Base-by-base conservation (phyloP, 2,888 invertebrate species). In the Drosophila mettleri region DNA sequence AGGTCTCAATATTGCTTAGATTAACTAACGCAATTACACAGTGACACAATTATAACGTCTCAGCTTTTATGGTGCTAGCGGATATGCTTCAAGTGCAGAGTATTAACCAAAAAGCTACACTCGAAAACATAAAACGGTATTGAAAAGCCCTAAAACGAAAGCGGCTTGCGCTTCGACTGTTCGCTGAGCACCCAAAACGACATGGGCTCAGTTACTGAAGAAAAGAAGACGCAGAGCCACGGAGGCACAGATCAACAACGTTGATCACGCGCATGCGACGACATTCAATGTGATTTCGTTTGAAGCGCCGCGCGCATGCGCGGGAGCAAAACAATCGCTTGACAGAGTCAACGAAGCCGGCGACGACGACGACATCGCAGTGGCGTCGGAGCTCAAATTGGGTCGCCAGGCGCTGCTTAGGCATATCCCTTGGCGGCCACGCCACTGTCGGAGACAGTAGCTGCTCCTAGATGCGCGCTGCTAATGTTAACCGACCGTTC, bases 191-290 rank as follows among this genome's bases (percentile, higher is more conserved):
- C 88, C 78, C 70, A 74, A 80, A 85, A 69, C 60, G 57, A 69
- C 63, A 55, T 61, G 51, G 53, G 65, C 53, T 48, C 59, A 24
- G 55, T 12, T 18, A 34, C 46, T 20, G 38, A 16, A n/a, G 34
- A 12, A 20, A 22, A 6, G 49, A 14, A n/a, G 34, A 29, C 22
- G 59, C 46, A 39, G 54, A 59, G 55, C 46, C 33, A 49, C 59
- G 68, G 60, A 68, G 70, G 34, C 73, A 74, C 86, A 88, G 88
- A 86, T 86, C 88, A 89, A 84, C 86, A 83, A 85, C 85, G 79
- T 87, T 88, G 88, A 88, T 88, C 89, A 88, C 85, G 87, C 89
- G 88, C 88, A 89, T 80, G 88, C 87, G 89, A 78, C 84, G 79
- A 80, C 85, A 78, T 82, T 86, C 86, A 80, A 88, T 88, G 88